phyloP scores from a whole-genome alignment of 2,888 invertebrate genomes.

The Limnephilus lunatus region DNA sequence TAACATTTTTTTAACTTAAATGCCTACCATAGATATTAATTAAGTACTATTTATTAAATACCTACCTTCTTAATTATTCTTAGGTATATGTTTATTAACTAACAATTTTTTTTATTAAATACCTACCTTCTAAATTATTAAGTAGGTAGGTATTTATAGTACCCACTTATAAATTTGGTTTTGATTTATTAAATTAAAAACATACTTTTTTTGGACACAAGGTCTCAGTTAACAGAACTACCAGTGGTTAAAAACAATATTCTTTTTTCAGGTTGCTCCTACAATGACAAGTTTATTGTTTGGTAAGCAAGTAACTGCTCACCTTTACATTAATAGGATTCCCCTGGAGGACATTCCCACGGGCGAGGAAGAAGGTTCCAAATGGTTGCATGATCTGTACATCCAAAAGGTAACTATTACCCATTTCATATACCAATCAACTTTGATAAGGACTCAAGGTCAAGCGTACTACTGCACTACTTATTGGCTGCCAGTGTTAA shows the following conservation, averaged over 20 bases:
- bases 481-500: background rate
- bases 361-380: slow-evolving; percentile 84
- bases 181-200: too few relatives aligned
- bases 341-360: slow-evolving; percentile 88
- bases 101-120: too few relatives aligned
- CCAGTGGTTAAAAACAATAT: background rate
- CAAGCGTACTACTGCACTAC: background rate
- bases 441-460: background rate
- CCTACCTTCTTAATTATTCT: too few relatives aligned
- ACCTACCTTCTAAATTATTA: too few relatives aligned
- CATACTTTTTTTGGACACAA: too few relatives aligned
- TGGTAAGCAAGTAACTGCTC: slow-evolving; percentile 84
- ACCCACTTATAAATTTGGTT: too few relatives aligned
- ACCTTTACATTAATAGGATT: slow-evolving; percentile 88
- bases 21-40: too few relatives aligned
- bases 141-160: too few relatives aligned
- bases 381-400: slow-evolving; percentile 90
- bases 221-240: too few relatives aligned
- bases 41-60: too few relatives aligned
- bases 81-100: too few relatives aligned
- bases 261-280: slow-evolving; percentile 78
- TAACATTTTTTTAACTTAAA: too few relatives aligned
- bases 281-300: slow-evolving; percentile 87
- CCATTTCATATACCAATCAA: background rate
- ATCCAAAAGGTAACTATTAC: slow-evolving; percentile 82